phyloP scores from a whole-genome alignment of 2,113 vertebrate genomes.

The Lophura nycthemera region DNA sequence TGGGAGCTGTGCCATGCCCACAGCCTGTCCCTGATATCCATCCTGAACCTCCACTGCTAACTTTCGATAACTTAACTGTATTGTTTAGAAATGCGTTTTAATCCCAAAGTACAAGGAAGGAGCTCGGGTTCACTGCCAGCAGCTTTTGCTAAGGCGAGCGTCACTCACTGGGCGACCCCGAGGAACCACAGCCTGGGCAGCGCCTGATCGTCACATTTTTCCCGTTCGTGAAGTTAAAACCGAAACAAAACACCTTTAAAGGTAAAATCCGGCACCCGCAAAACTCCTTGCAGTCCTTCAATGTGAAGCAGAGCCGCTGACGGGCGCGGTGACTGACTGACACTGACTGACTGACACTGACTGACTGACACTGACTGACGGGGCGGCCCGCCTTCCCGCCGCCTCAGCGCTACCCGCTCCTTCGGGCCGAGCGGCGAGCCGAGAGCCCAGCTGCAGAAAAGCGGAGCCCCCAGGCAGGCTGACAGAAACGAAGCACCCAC shows the following conservation, averaged over 20 bases:
- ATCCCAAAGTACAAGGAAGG: rapidly evolving
- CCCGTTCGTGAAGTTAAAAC: not conserved
- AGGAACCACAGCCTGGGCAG: not conserved
- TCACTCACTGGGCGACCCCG: not conserved
- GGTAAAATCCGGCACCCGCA: not conserved
- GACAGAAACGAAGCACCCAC: not conserved
- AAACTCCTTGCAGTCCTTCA: not conserved
- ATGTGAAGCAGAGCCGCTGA: not conserved
- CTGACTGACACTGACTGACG: no score
- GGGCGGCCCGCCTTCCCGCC: not conserved
- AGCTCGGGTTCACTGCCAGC: not conserved
- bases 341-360: no score
- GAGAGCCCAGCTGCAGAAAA: no score
- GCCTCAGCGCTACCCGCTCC: not conserved
- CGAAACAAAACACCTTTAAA: not conserved
- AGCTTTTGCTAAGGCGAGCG: not conserved
- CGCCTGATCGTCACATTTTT: not conserved
- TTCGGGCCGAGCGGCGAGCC: not conserved
- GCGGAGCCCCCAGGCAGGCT: no score
- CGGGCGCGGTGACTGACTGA: no score
- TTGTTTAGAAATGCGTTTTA: not conserved
- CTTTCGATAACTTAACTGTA: not conserved
- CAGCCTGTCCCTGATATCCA: no score
- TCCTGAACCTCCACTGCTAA: not conserved
- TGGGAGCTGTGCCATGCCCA: no score